Evolutionary conservation across 2,888 invertebrate species (phyloP), one percentile per base, ranked within the genome.

Genomic region (Macaria liturata): DNA sequence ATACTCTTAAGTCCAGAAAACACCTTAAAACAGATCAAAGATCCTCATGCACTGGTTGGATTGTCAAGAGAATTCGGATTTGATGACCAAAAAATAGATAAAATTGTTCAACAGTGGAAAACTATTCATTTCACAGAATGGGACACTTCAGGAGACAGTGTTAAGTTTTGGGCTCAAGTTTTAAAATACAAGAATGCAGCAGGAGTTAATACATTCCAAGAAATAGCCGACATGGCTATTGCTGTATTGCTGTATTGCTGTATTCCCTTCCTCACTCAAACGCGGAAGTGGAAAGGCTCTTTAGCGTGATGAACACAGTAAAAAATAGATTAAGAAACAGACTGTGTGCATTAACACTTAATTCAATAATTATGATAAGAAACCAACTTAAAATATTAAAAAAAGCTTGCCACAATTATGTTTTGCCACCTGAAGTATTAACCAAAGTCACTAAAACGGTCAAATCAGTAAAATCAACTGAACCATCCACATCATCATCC

Each of bases 261-360:
- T 9, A 9, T 47, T 8, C 34, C 4, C 9, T 47, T 4, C 47
- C 47, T n/a, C 47, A 47, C 9, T 47, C 47, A 4, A 47, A 34
- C 34, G 47, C 47, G 4, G 47, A 5, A 4, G 9, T 34, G 3
- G 47, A 47, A 47, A 47, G 47, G 9, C n/a, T 37, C 4, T 47
- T 47, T n/a, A 47, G 47, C 34, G 34, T 20, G 5, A 47, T 47
- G 47, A 47, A 34, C 32, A 47, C 34, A 9, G 34, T 34, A 30
- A 47, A 47, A 47, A 34, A 32, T 5, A 47, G n/a, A 6, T 9
- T 47, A n/a, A 4, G 47, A n/a, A 47, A 37, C 34, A 32, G 37
- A n/a, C 32, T 47, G 47, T 5, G n/a, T 47, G 34, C 4, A 4
- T 4, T 4, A 34, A 4, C 9, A n/a, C n/a, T 47, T 34, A 47